phyloP scores from a whole-genome alignment of 2,797 vertebrate genomes.

The Anniella stebbinsi region DNA sequence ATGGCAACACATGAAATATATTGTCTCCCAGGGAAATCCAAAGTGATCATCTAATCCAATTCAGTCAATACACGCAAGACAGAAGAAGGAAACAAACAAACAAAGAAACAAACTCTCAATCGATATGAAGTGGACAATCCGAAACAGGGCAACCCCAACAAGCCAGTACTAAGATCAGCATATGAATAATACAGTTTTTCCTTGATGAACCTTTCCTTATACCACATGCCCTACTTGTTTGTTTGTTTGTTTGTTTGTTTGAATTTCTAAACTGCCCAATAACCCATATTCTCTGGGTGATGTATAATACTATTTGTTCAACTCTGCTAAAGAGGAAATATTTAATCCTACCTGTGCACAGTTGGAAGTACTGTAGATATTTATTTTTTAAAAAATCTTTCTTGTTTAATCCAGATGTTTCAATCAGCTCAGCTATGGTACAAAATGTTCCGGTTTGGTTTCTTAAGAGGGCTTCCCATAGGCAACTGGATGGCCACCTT shows the following conservation, averaged over 20 bases:
- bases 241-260: not conserved
- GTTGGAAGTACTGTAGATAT: not conserved
- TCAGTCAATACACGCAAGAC: not conserved
- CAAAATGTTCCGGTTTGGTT: not conserved
- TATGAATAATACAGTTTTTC: not conserved
- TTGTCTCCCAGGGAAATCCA: slow-evolving; percentile 10
- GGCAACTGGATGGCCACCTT: too few relatives aligned
- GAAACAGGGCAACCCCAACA: not conserved
- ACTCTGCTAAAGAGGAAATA: not conserved
- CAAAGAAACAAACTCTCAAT: not conserved
- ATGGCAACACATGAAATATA: slow-evolving; percentile 20
- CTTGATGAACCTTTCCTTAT: not conserved
- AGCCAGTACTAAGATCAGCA: not conserved
- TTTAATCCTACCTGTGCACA: not conserved
- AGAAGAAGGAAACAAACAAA: not conserved
- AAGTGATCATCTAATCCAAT: slow-evolving; percentile 1
- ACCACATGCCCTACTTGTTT: not conserved
- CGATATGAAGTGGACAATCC: not conserved
- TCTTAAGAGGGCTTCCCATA: not conserved
- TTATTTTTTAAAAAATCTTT: not conserved
- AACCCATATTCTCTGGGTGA: too few relatives aligned
- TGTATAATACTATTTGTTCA: not conserved
- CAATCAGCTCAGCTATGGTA: not conserved
- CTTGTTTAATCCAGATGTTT: not conserved
- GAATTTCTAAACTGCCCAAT: not conserved